Percentiles rank a stretch among this genome's conserved stretches.
Conservation (phyloP, 35 echinoderm and acorn worm genomes). For the Chiridota heheva region DNA sequence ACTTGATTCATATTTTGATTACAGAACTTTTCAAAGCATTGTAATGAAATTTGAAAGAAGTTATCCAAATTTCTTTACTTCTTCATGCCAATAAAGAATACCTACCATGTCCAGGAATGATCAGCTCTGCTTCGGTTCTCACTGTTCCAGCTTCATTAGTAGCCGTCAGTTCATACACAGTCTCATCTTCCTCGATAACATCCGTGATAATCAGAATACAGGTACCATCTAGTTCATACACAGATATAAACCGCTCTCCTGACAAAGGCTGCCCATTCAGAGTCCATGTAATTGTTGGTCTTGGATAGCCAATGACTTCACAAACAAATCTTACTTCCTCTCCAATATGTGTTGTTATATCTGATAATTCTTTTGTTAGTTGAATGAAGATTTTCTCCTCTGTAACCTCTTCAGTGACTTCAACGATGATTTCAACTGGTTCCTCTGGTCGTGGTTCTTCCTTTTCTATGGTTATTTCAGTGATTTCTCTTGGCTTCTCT, state of each 20-base stretch:
- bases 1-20: no score
- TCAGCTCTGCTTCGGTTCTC: constrained; percentile 79
- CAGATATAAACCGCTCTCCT: constrained; percentile 69
- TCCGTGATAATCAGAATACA: constrained; percentile 71
- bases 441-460: not conserved
- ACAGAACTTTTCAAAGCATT: no score
- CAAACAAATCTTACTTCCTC: constrained; percentile 59
- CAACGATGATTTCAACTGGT: constrained; percentile 33
- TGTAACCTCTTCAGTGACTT: constrained; percentile 27
- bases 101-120: constrained; percentile 66
- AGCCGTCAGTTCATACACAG: constrained; percentile 72
- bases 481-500: constrained; percentile 24
- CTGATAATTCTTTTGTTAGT: constrained; percentile 24
- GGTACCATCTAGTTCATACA: constrained; percentile 73
- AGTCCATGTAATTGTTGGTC: constrained; percentile 59
- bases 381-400: constrained; percentile 40
- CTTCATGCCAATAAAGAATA: no score
- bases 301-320: constrained; percentile 51
- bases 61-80: no score
- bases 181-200: constrained; percentile 78
- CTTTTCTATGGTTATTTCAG: constrained; percentile 5
- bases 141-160: constrained; percentile 76
- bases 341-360: constrained; percentile 49
- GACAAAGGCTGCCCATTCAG: constrained; percentile 51
- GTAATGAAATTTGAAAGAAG: no score